Evolutionary conservation across 2,113 vertebrate species (phyloP).

Genomic region (Colaptes auratus): DNA sequence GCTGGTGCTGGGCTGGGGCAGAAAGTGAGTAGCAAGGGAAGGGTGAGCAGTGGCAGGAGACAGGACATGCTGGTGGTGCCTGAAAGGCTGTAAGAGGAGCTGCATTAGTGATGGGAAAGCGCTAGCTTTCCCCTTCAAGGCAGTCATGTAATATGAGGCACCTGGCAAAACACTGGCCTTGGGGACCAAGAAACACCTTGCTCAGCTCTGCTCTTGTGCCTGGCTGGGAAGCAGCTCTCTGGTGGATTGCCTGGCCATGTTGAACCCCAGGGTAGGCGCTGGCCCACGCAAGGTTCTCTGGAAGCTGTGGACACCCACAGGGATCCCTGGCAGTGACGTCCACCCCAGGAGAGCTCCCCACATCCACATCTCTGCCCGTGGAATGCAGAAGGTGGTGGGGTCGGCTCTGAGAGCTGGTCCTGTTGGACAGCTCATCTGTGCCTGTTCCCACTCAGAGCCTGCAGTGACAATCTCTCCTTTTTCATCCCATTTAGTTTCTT

Average conservation of each 20-base stretch:
- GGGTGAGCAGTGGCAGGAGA: neutral
- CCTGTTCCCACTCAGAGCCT: neutral
- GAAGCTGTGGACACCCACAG: accelerated
- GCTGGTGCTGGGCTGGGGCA: neutral
- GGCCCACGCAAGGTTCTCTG: neutral
- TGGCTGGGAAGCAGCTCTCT: neutral
- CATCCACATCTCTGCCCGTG: accelerated
- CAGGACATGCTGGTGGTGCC: accelerated
- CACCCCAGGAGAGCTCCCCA: neutral
- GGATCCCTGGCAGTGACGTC: neutral
- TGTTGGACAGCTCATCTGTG: accelerated
- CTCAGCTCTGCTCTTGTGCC: neutral
- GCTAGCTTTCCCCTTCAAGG: accelerated
- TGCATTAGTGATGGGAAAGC: neutral
- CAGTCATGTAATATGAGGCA: no score
- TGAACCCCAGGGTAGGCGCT: neutral
- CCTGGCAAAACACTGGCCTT: accelerated
- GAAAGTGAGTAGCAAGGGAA: neutral
- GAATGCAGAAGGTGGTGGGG: accelerated
- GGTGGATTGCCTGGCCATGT: neutral
- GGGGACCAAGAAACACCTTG: neutral
- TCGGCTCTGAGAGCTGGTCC: accelerated
- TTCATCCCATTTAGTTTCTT: neutral
- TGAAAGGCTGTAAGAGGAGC: neutral
- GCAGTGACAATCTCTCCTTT: neutral